Percentiles rank a stretch among this genome's conserved stretches.
Evolutionary conservation across 2,113 vertebrate genomes (phyloP).

Genomic region (Oreamnos americanus): DNA sequence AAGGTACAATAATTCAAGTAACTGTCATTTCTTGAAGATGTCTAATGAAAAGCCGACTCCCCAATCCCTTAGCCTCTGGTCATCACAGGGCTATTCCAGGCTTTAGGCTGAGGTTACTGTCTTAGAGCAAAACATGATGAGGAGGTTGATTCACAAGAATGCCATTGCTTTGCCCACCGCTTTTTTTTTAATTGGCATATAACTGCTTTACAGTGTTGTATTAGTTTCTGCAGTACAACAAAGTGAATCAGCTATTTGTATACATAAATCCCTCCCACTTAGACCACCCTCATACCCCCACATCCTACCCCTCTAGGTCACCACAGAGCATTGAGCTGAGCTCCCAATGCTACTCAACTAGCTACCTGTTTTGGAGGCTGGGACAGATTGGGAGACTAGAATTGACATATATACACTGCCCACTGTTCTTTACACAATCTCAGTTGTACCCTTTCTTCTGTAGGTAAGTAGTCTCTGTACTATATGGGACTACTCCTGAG

Average conservation of each 20-base stretch:
- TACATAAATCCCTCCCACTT: background rate
- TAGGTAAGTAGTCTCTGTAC: background rate
- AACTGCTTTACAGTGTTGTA: background rate
- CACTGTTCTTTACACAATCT: background rate
- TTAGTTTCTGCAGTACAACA: background rate
- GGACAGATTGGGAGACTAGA: background rate
- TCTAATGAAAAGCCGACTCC: background rate
- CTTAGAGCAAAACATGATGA: background rate
- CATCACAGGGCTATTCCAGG: background rate
- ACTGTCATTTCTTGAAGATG: background rate
- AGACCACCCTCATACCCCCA: background rate
- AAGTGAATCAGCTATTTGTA: background rate
- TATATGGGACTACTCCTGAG: background rate
- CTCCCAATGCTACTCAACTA: background rate
- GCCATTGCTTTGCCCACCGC: background rate
- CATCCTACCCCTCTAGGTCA: background rate
- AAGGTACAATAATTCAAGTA: background rate
- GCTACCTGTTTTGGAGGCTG: background rate
- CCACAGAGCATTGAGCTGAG: background rate
- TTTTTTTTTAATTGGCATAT: background rate
- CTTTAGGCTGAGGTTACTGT: background rate
- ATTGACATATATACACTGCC: background rate
- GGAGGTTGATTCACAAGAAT: background rate
- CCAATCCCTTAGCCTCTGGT: background rate
- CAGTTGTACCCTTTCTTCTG: background rate